These are phyloP conservation scores for Salticus scenicus DNA, from an alignment of 2,888 invertebrate species.

Conservation along the genomic window DNA sequence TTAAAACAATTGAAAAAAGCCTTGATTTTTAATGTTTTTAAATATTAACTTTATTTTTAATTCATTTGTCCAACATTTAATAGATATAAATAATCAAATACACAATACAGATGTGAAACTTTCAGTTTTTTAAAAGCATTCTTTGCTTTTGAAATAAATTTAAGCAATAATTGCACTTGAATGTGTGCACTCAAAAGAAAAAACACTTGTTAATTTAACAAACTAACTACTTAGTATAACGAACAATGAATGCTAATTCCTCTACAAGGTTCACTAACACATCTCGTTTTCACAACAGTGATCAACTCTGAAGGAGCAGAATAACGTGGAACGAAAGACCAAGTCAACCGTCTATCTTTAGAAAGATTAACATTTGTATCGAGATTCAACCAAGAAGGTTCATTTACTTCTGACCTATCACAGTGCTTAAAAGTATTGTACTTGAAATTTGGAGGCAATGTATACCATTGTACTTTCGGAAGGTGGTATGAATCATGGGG, in stretches of 20 bases:
- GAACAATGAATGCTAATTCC: constrained; percentile 32
- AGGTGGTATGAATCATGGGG: not conserved
- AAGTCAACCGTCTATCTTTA: constrained; percentile 22
- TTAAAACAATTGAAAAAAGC: too few species aligned
- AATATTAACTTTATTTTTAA: too few species aligned
- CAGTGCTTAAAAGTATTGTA: not conserved
- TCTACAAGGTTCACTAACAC: constrained; percentile 46
- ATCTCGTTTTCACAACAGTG: constrained; percentile 46
- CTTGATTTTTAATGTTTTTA: too few species aligned
- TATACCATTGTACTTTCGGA: not conserved
- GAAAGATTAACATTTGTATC: not conserved
- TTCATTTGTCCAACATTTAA: too few species aligned
- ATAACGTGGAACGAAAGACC: constrained; percentile 16
- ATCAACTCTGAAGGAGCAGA: constrained; percentile 31
- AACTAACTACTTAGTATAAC: not conserved
- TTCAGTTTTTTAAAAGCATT: not conserved
- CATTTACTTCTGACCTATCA: not conserved
- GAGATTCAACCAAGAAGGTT: not conserved
- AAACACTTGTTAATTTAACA: not conserved
- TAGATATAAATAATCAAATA: too few species aligned
- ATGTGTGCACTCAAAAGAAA: not conserved
- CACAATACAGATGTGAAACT: not conserved
- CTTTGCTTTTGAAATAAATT: not conserved
- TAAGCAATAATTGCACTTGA: not conserved
- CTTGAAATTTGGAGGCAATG: constrained; percentile 43